Conservation (phyloP, 2,113 vertebrate genomes). For the Etia nguti region DNA sequence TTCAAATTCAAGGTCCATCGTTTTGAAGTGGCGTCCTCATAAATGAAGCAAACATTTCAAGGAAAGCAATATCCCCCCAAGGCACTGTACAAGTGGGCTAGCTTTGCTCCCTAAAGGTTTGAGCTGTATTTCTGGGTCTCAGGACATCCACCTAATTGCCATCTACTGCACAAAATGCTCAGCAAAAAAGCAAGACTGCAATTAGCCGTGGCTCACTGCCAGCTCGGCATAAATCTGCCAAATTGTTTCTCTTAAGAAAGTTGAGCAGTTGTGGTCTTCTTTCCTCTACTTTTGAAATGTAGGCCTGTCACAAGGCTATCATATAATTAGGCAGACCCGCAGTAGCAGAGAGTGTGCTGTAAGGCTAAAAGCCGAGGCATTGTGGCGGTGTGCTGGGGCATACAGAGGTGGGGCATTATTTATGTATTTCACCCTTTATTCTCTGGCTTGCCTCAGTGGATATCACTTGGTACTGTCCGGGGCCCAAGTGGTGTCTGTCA, state of each 20-base stretch:
- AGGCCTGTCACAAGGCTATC: constrained; percentile 53
- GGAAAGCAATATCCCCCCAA: constrained; percentile 25
- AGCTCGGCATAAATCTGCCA: constrained; percentile 55
- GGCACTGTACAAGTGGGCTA: neutral
- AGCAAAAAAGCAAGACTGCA: constrained; percentile 64
- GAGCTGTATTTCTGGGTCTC: constrained; percentile 50
- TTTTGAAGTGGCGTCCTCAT: neutral
- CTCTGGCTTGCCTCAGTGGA: neutral
- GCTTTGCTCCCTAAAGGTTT: constrained; percentile 33
- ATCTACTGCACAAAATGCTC: constrained; percentile 54
- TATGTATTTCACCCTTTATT: constrained; percentile 29
- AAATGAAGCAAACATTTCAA: constrained; percentile 17
- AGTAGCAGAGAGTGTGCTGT: constrained; percentile 35
- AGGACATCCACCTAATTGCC: constrained; percentile 69
- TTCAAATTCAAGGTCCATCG: neutral
- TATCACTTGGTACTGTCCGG: neutral
- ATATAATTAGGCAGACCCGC: constrained; percentile 58
- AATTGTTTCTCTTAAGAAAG: constrained; percentile 63
- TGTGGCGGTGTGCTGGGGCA: constrained; percentile 38
- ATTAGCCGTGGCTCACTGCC: constrained; percentile 67
- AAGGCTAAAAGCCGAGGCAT: constrained; percentile 32
- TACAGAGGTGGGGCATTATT: constrained; percentile 24
- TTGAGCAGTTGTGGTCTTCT: constrained; percentile 51
- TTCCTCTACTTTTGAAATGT: constrained; percentile 49
- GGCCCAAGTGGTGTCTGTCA: neutral